phyloP scores from a whole-genome alignment of 30 jellyfish, hydroid and myxozoan genomes.

The Rhopilema esculentum region DNA sequence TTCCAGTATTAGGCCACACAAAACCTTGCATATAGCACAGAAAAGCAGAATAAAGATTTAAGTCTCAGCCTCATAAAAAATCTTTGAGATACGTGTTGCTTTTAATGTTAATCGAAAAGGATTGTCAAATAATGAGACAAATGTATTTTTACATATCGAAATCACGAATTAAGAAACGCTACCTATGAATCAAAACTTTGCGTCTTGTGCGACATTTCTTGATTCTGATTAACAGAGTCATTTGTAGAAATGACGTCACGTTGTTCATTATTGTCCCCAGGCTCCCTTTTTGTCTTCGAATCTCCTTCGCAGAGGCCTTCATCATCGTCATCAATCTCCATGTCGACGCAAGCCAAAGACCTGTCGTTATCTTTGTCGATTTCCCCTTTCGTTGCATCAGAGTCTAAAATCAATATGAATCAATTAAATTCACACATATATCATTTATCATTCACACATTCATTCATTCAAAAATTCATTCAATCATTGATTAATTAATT shows the following conservation, averaged over 20 bases:
- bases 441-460: too few species aligned
- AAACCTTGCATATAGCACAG: too few species aligned
- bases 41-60: too few species aligned
- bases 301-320: neutral
- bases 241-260: neutral
- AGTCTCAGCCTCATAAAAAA: too few species aligned
- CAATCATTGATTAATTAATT: too few species aligned
- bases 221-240: neutral
- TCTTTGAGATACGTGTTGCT: too few species aligned
- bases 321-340: conserved; percentile 55
- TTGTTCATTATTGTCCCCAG: neutral
- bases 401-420: too few species aligned
- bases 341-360: conserved; percentile 32
- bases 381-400: neutral
- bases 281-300: neutral
- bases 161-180: neutral
- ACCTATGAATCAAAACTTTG: neutral
- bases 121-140: neutral
- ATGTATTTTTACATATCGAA: neutral
- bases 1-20: too few species aligned
- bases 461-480: too few species aligned
- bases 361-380: neutral
- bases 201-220: neutral
- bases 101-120: too few species aligned
- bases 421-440: too few species aligned